Evolutionary conservation across 2,888 invertebrate genomes (phyloP), one percentile per base, ranked within the genome.

Genomic region (Lomographa bimaculata): DNA sequence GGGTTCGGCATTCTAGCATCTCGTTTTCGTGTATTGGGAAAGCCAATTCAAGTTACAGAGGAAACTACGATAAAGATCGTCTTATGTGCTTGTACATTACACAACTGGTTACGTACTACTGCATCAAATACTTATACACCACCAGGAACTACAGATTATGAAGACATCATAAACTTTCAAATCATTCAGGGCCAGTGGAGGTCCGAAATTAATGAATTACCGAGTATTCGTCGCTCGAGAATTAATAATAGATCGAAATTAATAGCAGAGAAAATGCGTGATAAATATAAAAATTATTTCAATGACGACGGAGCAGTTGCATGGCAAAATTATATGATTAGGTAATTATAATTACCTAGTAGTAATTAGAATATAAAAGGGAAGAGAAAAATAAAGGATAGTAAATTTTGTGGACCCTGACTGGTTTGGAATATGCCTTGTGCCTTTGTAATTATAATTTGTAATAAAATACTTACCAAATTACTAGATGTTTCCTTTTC

Each of bases 401-500:
- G n/a, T n/a, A n/a, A n/a, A n/a, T n/a, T n/a, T n/a, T n/a, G n/a
- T n/a, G n/a, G n/a, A n/a, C n/a, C n/a, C n/a, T n/a, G n/a, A n/a
- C n/a, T n/a, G n/a, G n/a, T n/a, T n/a, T n/a, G n/a, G n/a, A n/a
- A n/a, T n/a, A n/a, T n/a, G n/a, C n/a, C n/a, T n/a, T n/a, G n/a
- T n/a, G n/a, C n/a, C n/a, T n/a, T n/a, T n/a, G n/a, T n/a, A n/a
- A n/a, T n/a, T n/a, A n/a, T n/a, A 21, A 21, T 21, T 21, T 21
- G 21, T 21, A 45, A 40, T 46, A 41, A 42, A 35, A 38, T 38
- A 41, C 47, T 43, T 35, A 47, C 42, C 42, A 43, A 42, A 47
- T 42, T 47, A 25, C 32, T 18, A 39, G 47, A 38, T 47, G 46
- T 42, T 39, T 44, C 35, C 39, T 41, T 46, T 46, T 46, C 46